These are phyloP conservation scores for Fulica atra DNA, from an alignment of 2,113 vertebrate genomes.

Conservation along the genomic window DNA sequence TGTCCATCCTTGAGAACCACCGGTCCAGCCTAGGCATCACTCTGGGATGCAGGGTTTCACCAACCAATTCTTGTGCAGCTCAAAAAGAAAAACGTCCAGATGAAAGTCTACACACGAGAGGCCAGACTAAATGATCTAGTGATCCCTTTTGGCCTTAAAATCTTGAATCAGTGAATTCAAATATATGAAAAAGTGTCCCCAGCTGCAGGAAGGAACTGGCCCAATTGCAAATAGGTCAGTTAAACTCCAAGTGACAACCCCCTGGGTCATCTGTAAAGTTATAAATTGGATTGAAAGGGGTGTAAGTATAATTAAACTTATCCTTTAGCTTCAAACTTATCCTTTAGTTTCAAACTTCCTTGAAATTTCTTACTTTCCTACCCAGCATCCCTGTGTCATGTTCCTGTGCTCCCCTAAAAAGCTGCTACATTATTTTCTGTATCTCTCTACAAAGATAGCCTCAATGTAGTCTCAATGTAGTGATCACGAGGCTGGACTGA, in stretches of 20 bases:
- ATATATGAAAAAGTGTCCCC: background rate
- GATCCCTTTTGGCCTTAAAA: constrained; percentile 6
- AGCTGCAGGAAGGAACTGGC: background rate
- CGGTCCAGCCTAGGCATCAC: background rate
- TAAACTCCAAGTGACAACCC: background rate
- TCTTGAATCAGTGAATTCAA: background rate
- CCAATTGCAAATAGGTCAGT: background rate
- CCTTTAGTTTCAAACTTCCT: background rate
- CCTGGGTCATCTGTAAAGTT: background rate
- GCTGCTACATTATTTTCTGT: background rate
- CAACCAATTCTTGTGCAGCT: background rate
- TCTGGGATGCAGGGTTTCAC: background rate
- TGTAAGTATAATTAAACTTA: background rate
- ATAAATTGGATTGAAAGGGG: background rate
- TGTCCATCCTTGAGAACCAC: background rate
- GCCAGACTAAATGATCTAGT: background rate
- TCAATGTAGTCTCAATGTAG: accelerated
- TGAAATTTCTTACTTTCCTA: background rate
- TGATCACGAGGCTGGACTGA: background rate
- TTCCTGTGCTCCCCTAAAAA: background rate
- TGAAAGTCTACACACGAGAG: background rate
- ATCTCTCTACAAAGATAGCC: background rate
- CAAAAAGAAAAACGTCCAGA: background rate
- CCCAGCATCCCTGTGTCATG: background rate
- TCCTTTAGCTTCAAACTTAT: background rate